phyloP scores from a whole-genome alignment of 2,113 vertebrate genomes.

The Drymodes brunneopygia region DNA sequence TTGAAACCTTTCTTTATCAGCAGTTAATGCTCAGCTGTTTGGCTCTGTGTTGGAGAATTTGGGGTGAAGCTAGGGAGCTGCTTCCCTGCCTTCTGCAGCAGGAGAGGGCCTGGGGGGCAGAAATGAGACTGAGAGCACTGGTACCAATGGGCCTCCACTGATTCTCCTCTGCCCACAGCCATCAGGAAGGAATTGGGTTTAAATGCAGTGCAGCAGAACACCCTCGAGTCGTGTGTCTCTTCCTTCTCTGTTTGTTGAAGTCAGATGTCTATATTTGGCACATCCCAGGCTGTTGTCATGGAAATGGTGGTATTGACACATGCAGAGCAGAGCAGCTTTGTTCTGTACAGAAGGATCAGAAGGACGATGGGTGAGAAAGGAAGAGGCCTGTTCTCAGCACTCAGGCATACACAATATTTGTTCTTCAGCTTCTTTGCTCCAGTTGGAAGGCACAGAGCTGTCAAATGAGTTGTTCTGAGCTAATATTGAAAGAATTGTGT shows the following conservation, averaged over 20 bases:
- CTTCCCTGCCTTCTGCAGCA: background rate
- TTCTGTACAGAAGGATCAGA: background rate
- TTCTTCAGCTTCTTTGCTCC: background rate
- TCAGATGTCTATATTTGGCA: conserved; percentile 54
- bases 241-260: conserved; percentile 18
- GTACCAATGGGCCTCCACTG: background rate
- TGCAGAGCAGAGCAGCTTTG: conserved; percentile 31
- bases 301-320: conserved; percentile 60
- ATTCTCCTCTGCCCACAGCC: background rate
- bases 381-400: background rate
- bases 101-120: background rate
- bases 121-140: background rate
- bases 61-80: background rate
- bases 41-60: background rate
- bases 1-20: background rate
- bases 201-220: background rate
- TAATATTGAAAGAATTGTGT: background rate
- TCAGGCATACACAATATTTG: background rate
- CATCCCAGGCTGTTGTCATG: conserved; percentile 58
- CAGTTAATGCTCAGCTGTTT: background rate
- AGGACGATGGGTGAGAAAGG: background rate
- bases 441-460: background rate
- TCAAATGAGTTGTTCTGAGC: background rate
- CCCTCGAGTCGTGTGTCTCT: background rate
- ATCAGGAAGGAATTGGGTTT: background rate